Evolutionary conservation across 2,113 vertebrate genomes (phyloP), one percentile per base, ranked within the genome.

Genomic region (Gopherus flavomarginatus): DNA sequence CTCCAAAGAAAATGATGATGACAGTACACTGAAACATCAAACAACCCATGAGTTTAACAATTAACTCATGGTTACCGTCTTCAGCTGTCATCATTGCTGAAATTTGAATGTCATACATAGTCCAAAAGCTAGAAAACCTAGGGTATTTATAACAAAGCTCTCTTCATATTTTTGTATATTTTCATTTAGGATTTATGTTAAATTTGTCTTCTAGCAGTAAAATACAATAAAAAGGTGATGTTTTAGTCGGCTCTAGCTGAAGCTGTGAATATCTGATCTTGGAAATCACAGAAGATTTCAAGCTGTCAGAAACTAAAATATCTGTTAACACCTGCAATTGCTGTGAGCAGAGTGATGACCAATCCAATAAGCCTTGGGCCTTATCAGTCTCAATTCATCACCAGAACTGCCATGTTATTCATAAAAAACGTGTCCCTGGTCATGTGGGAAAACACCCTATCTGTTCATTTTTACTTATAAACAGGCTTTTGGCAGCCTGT

Each of bases 31-130:
- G 77, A 89, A 80, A 92, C 29, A 17, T 86, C 62, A 80, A 90
- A 83, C 27, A 91, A 87, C 59, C 94, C 94, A 85, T 80, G 81
- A 31, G 38, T 50, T 94, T 93, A 94, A 77, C 90, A 89, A 82
- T 90, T 95, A 89, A 24, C 47, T 91, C 19, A 75, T 0, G 4
- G 52, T 92, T 89, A 80, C 35, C 47, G 75, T 81, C 54, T 86
- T 95, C 80, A 82, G 31, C 59, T 89, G 10, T 86, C 0, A 0
- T 57, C 85, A 42, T 82, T 94, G 81, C 79, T 86, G 82, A 94
- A 54, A 54, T 89, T 3, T 69, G 29, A 21, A 82, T 83, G 3
- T 56, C 87, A 54, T 17, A 52, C 31, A 11, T 90, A 53, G n/a
- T 4, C 19, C 56, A 90, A 96, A 91, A 75, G 72, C 1, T 27